Evolutionary conservation across 2,113 vertebrate species (phyloP), one percentile per base, ranked within the genome.

Genomic region (Capreolus pygargus): DNA sequence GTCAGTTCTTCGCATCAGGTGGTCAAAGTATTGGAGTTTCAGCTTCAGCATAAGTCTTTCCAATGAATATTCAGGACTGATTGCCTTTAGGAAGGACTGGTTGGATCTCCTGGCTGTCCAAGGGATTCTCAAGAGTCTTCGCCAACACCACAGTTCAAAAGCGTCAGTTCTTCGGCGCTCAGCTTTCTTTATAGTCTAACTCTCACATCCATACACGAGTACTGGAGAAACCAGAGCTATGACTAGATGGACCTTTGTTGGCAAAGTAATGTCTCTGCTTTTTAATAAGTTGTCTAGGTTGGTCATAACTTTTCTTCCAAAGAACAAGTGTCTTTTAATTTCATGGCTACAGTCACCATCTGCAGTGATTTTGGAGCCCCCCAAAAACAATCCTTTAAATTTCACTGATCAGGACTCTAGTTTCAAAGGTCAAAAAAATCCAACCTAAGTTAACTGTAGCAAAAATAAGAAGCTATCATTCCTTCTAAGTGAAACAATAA

Each of bases 81-180:
- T 70, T 36, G 11, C 9, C n/a, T 36, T 36, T 36, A 36, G 64
- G 64, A 70, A 12, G 64, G 9, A 70, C 64, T 36, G n/a, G 19
- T 70, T 70, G 19, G 19, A 36, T 70, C 2, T 10, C 64, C 9
- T 70, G 5, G n/a, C 64, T 11, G 64, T 36, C n/a, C 64, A 70
- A 36, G 19, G 19, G 19, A 70, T 19, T 70, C n/a, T 70, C 64
- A 67, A 21, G 19, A 23, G 64, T 70, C 64, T 70, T 36, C n/a
- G 11, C 17, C 64, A 67, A 11, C 33, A 67, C n/a, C 64, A 70
- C n/a, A 70, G 9, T 70, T 70, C 64, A 70, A 70, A 70, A 70
- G 19, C 9, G 23, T 70, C 64, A 21, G n/a, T 36, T 70, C 64
- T 23, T 64, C 0, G 0, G 61, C 0, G 0, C 30, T 64, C 30